phyloP scores from a whole-genome alignment of 2,888 invertebrate genomes.

The Nemapogon koenigi region DNA sequence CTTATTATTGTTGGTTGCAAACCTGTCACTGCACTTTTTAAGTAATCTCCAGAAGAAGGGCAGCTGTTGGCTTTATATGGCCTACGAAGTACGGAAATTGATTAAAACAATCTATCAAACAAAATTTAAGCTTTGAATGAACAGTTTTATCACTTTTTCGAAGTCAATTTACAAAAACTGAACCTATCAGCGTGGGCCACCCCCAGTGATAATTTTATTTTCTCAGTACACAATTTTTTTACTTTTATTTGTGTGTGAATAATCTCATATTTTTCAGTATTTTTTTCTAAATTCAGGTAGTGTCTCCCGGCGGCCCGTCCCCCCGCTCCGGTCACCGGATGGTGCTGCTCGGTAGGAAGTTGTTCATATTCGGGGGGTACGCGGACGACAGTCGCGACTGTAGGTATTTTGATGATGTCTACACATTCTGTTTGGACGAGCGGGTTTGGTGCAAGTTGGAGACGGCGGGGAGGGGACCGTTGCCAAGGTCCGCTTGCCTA shows the following conservation, averaged over 20 bases:
- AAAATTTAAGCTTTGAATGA: no score
- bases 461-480: slow-evolving; percentile 70
- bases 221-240: no score
- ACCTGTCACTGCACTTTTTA: background rate
- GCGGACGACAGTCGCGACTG: slow-evolving; percentile 87
- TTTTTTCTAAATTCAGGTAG: slow-evolving; percentile 29
- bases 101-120: no score
- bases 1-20: background rate
- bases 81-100: no score
- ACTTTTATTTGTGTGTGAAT: no score
- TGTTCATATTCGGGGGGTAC: slow-evolving; percentile 91
- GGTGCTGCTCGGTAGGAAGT: slow-evolving; percentile 77
- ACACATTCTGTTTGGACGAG: slow-evolving; percentile 80
- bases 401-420: slow-evolving; percentile 88
- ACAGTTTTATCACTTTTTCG: no score
- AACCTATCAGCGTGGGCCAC: no score
- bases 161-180: no score
- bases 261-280: no score
- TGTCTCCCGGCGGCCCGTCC: slow-evolving; percentile 73
- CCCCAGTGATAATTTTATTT: no score
- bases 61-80: background rate
- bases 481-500: slow-evolving; percentile 82
- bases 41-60: no score
- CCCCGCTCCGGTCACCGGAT: slow-evolving; percentile 84
- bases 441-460: slow-evolving; percentile 80